Evolutionary conservation across 2,888 invertebrate genomes (phyloP), one percentile per base, ranked within the genome.

Genomic region (Cosmorhoe ocellata): DNA sequence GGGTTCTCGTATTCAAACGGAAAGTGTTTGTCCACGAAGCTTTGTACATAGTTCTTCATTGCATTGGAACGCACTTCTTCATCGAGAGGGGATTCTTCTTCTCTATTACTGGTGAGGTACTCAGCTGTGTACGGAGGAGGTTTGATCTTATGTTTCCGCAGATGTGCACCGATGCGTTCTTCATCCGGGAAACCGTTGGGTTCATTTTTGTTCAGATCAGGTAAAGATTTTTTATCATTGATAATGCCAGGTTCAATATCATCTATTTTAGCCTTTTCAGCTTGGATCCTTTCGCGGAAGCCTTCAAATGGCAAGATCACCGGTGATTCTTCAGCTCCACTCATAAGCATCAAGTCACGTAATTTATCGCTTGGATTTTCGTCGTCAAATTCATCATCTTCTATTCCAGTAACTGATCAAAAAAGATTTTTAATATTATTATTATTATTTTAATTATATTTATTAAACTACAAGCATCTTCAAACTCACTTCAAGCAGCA

Each of bases 1-100:
- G 84, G 84, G 55, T 84, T 83, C 66, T 87, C 89, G 59, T 90
- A 90, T 67, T 90, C 89, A 56, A 90, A 90, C 1, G 90, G 90
- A 51, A 90, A 90, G 55, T 84, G 81, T 71, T 90, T 90, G 44
- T 81, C 84, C 7, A 77, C 80, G 54, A 90, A 88, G 58, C 87
- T 90, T 58, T 87, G 85, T 57, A 80, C 88, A 56, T 89, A 90
- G 58, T 89, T 88, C 56, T 89, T 85, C 60, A 78, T 65, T 9
- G 90, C 89, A 56, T 85, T 89, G 1, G 86, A 84, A 22, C 79
- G 79, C 11, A 90, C 74, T 69, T 87, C 88, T 41, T 84, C 87
- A 46, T 90, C 90, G 34, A 90, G 67, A 8, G 86, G 84, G 6
- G 86, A 81, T 56, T 79, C 76, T 61, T 33, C 40, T 5, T 44